phyloP scores from a whole-genome alignment of 2,113 vertebrate genomes.

The Rynchops niger region DNA sequence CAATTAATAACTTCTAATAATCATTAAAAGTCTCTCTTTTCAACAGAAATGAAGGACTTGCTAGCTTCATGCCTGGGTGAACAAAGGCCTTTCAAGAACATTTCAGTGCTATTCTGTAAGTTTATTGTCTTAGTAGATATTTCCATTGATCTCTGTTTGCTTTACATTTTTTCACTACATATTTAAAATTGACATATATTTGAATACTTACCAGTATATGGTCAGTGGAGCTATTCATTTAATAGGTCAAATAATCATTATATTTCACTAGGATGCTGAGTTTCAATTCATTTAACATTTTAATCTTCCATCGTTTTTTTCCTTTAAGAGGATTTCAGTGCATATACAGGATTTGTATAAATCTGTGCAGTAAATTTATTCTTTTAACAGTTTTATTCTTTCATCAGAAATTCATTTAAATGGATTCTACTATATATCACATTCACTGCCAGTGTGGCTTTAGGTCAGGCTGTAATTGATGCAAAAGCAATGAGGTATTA shows the following conservation, averaged over 20 bases:
- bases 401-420: slow-evolving; percentile 84
- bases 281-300: slow-evolving; percentile 80
- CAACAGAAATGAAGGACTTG: background rate
- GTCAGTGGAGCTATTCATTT: slow-evolving; percentile 68
- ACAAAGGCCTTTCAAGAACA: slow-evolving; percentile 36
- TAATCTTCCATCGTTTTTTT: slow-evolving; percentile 81
- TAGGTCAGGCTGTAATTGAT: slow-evolving; percentile 79
- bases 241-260: slow-evolving; percentile 78
- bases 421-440: slow-evolving; percentile 77
- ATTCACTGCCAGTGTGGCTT: slow-evolving; percentile 71
- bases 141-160: slow-evolving; percentile 64
- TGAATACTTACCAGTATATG: slow-evolving; percentile 55
- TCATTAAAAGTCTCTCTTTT: background rate
- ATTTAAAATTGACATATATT: slow-evolving; percentile 71
- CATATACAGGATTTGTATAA: slow-evolving; percentile 79
- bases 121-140: slow-evolving; percentile 44
- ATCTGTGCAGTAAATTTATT: slow-evolving; percentile 80
- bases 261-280: slow-evolving; percentile 68
- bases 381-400: slow-evolving; percentile 82
- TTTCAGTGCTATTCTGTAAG: slow-evolving; percentile 20
- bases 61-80: background rate
- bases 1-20: background rate
- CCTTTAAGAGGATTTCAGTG: slow-evolving; percentile 76
- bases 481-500: slow-evolving; percentile 80
- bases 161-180: slow-evolving; percentile 47